Conservation (phyloP, 1,140 invertebrate species). For the Drosophila navojoa region DNA sequence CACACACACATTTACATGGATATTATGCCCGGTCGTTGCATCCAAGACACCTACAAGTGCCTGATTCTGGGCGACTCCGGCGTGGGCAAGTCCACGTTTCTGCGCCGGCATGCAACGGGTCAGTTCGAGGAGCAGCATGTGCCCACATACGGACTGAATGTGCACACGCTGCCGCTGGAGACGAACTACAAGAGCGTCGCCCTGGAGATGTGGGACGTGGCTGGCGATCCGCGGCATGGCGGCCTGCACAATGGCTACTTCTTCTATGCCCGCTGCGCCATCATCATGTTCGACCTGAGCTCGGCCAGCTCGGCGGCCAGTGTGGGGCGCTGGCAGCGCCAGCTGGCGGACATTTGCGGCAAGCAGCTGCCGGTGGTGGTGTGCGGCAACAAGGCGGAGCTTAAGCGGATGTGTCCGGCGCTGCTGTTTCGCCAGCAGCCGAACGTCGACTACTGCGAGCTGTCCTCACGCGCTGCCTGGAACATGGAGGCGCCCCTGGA, state of each 20-base stretch:
- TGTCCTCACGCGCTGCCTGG: constrained; percentile 26
- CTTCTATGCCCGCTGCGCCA: constrained; percentile 37
- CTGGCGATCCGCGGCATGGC: constrained; percentile 8
- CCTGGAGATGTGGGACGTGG: constrained; percentile 35
- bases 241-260: constrained; percentile 27
- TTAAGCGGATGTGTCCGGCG: constrained; percentile 12
- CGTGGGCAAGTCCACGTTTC: constrained; percentile 25
- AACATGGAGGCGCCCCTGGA: constrained; percentile 24
- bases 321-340: constrained; percentile 17
- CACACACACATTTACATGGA: constrained; percentile 10
- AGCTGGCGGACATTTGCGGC: constrained; percentile 24
- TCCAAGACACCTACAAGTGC: constrained; percentile 21
- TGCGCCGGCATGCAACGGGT: constrained; percentile 30
- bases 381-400: constrained; percentile 42
- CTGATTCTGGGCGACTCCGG: constrained; percentile 33
- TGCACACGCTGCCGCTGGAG: constrained; percentile 26
- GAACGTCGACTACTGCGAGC: constrained; percentile 28
- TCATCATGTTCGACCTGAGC: constrained; percentile 41
- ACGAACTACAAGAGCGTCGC: constrained; percentile 32
- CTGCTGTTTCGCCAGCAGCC: neutral
- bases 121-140: constrained; percentile 13
- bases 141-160: constrained; percentile 21
- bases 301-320: constrained; percentile 1
- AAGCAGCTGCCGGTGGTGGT: constrained; percentile 23
- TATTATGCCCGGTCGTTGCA: neutral